A percentile compares a stretch with the other conserved stretches of the same genome.
Evolutionary conservation across 2,797 vertebrate genomes (phyloP).

Genomic region (Fistularia commersonii): DNA sequence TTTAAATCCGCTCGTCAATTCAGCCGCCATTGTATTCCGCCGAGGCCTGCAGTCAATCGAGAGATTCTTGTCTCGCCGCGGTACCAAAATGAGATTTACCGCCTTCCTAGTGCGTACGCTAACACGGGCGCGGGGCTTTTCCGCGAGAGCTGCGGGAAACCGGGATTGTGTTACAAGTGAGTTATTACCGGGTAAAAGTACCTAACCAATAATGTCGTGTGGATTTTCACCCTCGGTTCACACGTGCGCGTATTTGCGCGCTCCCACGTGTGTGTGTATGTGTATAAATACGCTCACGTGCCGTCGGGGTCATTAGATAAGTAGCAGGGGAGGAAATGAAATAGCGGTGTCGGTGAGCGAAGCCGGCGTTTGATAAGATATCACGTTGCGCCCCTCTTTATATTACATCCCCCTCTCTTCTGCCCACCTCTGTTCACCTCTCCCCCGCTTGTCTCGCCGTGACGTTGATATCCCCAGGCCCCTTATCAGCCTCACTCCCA

Average conservation of each 20-base stretch:
- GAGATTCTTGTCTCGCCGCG: too few relatives aligned
- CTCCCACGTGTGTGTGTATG: too few relatives aligned
- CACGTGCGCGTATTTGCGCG: too few relatives aligned
- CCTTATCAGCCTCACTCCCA: slow-evolving; percentile 72
- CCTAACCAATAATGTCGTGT: background rate
- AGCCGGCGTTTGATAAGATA: slow-evolving; percentile 37
- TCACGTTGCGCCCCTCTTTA: slow-evolving; percentile 24
- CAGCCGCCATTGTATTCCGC: too few relatives aligned
- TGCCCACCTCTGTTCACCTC: slow-evolving; percentile 13
- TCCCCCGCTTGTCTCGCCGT: slow-evolving; percentile 10
- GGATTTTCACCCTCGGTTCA: background rate
- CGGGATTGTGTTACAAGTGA: too few relatives aligned
- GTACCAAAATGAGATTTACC: too few relatives aligned
- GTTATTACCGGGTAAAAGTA: too few relatives aligned
- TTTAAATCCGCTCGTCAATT: too few relatives aligned
- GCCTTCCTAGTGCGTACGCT: too few relatives aligned
- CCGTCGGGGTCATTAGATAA: slow-evolving; percentile 42
- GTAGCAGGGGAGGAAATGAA: slow-evolving; percentile 63
- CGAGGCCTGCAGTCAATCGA: too few relatives aligned
- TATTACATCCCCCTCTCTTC: slow-evolving; percentile 19
- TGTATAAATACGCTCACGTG: background rate
- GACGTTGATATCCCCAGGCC: slow-evolving; percentile 52
- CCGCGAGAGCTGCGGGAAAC: too few relatives aligned
- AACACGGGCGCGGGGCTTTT: too few relatives aligned
- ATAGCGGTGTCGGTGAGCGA: slow-evolving; percentile 42